Conservation (phyloP, 2,113 vertebrate species). For the Barbus barbus region DNA sequence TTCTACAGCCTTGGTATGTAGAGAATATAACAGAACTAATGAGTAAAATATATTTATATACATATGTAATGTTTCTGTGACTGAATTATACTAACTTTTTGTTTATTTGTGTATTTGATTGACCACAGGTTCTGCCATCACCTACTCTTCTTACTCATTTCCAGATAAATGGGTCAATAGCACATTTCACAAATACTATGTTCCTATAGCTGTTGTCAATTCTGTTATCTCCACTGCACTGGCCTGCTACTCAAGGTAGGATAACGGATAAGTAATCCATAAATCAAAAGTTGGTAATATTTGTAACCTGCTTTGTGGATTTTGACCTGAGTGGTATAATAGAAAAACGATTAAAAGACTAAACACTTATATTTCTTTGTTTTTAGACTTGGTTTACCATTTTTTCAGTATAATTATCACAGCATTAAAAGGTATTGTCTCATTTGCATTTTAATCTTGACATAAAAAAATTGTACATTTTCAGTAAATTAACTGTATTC, state of each 20-base stretch:
- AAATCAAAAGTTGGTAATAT: neutral
- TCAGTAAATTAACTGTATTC: neutral
- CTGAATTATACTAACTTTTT: neutral
- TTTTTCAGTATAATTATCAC: conserved; percentile 68
- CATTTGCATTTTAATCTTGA: neutral
- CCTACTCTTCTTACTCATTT: conserved; percentile 85
- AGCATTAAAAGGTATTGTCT: conserved; percentile 69
- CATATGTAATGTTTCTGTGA: neutral
- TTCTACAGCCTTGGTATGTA: conserved; percentile 82
- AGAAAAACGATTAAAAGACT: neutral
- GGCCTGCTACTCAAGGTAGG: conserved; percentile 92
- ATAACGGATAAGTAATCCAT: conserved; percentile 25
- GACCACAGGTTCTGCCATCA: conserved; percentile 83
- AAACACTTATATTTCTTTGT: conserved; percentile 50
- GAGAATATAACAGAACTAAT: neutral
- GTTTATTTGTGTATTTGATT: neutral
- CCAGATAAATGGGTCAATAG: conserved; percentile 80
- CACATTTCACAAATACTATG: conserved; percentile 79
- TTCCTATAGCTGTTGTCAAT: conserved; percentile 79
- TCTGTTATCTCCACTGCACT: conserved; percentile 77
- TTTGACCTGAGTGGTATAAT: neutral
- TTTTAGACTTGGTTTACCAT: conserved; percentile 73
- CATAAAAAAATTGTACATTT: neutral
- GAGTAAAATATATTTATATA: neutral
- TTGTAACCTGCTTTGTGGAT: neutral